Percentiles rank a stretch among this genome's conserved stretches.
These are phyloP conservation scores for Liopterus haemorrhoidalis DNA, from an alignment of 2,888 invertebrate species.

Conservation along the genomic window DNA sequence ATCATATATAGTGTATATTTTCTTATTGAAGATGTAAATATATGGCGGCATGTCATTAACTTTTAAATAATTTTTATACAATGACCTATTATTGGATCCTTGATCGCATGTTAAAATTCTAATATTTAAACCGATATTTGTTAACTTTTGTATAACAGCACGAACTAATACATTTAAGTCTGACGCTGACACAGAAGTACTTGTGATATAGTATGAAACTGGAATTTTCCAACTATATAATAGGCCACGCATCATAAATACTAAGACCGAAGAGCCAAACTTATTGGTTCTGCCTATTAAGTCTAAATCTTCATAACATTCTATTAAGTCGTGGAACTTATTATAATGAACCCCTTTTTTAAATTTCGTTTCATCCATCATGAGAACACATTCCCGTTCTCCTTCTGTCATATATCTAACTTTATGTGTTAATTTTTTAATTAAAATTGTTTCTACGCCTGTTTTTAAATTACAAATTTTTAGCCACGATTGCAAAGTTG, in stretches of 20 bases:
- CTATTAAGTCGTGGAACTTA: slow-evolving; percentile 5
- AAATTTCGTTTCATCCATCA: slow-evolving; percentile 9
- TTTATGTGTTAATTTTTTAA: slow-evolving; percentile 5
- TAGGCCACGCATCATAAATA: slow-evolving; percentile 7
- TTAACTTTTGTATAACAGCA: too few species aligned
- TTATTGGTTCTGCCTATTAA: slow-evolving; percentile 1
- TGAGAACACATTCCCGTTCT: slow-evolving; percentile 4
- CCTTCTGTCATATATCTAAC: slow-evolving; percentile 2
- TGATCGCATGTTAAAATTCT: too few species aligned
- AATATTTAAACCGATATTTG: too few species aligned
- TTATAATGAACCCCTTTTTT: slow-evolving; percentile 9
- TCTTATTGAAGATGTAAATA: too few species aligned
- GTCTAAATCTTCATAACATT: slow-evolving; percentile 10
- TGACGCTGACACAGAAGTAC: not conserved
- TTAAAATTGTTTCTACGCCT: slow-evolving; percentile 4
- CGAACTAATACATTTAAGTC: too few species aligned
- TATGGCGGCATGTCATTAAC: too few species aligned
- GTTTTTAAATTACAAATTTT: slow-evolving; percentile 14
- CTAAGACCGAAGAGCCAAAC: slow-evolving; percentile 5
- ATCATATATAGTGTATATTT: too few species aligned
- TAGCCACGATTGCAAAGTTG: slow-evolving; percentile 8
- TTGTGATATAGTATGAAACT: slow-evolving; percentile 9
- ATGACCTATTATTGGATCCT: too few species aligned
- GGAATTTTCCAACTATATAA: slow-evolving; percentile 12
- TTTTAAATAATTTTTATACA: too few species aligned